phyloP scores from a whole-genome alignment of 2,797 vertebrate genomes.

The Acanthiza pusilla region DNA sequence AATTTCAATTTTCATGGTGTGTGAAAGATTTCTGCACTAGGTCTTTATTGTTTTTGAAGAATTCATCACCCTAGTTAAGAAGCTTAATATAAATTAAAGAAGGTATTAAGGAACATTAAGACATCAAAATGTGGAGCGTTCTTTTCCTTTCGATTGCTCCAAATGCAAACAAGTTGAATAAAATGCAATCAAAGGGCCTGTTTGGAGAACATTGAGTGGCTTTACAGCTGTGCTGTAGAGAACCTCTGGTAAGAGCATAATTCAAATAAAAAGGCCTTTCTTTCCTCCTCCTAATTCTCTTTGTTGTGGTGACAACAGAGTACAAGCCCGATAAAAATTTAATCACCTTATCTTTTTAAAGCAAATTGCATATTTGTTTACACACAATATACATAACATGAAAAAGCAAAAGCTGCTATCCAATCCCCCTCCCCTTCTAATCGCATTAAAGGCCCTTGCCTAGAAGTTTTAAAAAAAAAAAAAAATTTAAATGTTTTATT shows the following conservation, averaged over 20 bases:
- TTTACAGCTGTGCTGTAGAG: constrained; percentile 72
- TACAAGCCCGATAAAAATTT: constrained; percentile 78
- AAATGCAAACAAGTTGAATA: constrained; percentile 75
- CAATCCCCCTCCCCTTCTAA: constrained; percentile 46
- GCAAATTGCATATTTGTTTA: constrained; percentile 83
- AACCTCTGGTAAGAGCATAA: constrained; percentile 65
- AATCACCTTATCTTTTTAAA: constrained; percentile 83
- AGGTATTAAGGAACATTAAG: constrained; percentile 83
- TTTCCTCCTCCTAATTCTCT: constrained; percentile 74
- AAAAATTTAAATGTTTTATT: constrained; percentile 6
- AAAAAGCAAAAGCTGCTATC: constrained; percentile 63
- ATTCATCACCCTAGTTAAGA: constrained; percentile 80
- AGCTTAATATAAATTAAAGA: constrained; percentile 84
- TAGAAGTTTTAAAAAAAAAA: constrained; percentile 18
- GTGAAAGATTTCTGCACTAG: constrained; percentile 70
- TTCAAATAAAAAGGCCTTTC: constrained; percentile 67
- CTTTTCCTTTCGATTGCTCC: constrained; percentile 67
- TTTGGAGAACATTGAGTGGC: constrained; percentile 71
- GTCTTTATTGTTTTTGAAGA: constrained; percentile 81
- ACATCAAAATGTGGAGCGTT: constrained; percentile 78
- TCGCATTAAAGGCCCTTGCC: constrained; percentile 56
- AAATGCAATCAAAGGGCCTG: constrained; percentile 77
- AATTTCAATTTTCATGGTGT: constrained; percentile 71
- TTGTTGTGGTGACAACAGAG: constrained; percentile 77
- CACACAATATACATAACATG: constrained; percentile 68